Evolutionary conservation across 2,888 invertebrate species (phyloP), one percentile per base, ranked within the genome.

Genomic region (Xiphydria camelus): DNA sequence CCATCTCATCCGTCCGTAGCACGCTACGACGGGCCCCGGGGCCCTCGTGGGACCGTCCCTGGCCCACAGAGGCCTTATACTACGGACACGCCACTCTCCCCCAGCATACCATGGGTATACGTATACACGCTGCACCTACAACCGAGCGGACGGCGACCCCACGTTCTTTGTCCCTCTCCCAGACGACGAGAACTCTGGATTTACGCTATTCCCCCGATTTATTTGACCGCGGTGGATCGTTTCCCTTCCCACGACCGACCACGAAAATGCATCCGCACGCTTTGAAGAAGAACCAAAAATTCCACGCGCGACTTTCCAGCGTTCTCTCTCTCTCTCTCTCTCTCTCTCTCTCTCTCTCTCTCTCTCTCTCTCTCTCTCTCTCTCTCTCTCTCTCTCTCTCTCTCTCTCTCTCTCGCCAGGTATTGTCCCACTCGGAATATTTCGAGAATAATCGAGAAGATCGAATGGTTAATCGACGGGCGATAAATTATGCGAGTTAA

Each of bases 201-300:
- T 38, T 22, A 44, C 43, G 22, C 32, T 38, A 44, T 44, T 44
- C 29, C 31, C 33, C 23, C 19, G 43, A 44, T 44, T 44, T 38
- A 38, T 44, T 44, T 31, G n/a, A 12, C 14, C 7, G 10, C 15
- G 5, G n/a, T 15, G 37, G 6, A 10, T 29, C 2, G 3, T 12
- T 29, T 15, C 34, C 34, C 34, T 7, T 34, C 14, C 15, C 15
- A 34, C 10, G 15, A 34, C 18, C 34, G 19, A 18, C 34, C 7
- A 14, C 4, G 4, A 9, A 34, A n/a, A n/a, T n/a, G n/a, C n/a
- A n/a, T n/a, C n/a, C n/a, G n/a, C 15, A 12, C 12, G 15, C 29
- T 15, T 29, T 29, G 9, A 29, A 12, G 15, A 6, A 4, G 15
- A 14, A 14, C 4, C 12, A 29, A 9, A 29, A 12, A 15, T n/a